Conservation (phyloP, 1,140 invertebrate species). For the Agrypnia vestita region DNA sequence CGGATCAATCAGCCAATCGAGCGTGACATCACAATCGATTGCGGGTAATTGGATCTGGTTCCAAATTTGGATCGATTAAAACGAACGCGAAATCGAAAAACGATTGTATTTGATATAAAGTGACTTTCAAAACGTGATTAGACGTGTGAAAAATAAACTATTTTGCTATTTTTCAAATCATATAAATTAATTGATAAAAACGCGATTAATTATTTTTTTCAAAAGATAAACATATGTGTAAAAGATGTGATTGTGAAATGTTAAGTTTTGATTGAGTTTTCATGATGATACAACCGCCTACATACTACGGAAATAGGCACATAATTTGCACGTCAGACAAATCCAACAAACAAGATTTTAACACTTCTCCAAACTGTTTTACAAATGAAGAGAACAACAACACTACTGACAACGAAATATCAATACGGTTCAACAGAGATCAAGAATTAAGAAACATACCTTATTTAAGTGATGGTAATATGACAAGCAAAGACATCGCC, state of each 20-base stretch:
- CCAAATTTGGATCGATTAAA: too few relatives aligned
- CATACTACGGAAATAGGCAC: constrained; percentile 57
- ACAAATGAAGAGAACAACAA: background rate
- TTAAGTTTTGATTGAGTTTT: background rate
- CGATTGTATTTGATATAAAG: too few relatives aligned
- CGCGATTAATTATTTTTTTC: too few relatives aligned
- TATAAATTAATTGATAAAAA: too few relatives aligned
- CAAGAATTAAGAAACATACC: background rate
- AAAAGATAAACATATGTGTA: too few relatives aligned
- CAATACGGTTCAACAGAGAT: background rate
- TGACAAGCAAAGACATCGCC: background rate
- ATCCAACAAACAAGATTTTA: background rate
- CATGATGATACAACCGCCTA: constrained; percentile 56
- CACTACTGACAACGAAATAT: too few relatives aligned
- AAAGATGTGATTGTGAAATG: background rate
- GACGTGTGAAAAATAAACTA: too few relatives aligned
- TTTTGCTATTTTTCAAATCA: too few relatives aligned
- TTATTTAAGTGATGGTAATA: constrained; percentile 6
- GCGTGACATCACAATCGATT: background rate
- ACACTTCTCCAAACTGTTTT: background rate
- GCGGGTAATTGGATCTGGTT: too few relatives aligned
- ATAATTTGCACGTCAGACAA: constrained; percentile 50
- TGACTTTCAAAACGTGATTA: too few relatives aligned
- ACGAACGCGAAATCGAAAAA: too few relatives aligned
- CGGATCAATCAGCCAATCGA: constrained; percentile 28